Conservation (phyloP, 1,140 invertebrate species). For the Drosophila novamexicana region DNA sequence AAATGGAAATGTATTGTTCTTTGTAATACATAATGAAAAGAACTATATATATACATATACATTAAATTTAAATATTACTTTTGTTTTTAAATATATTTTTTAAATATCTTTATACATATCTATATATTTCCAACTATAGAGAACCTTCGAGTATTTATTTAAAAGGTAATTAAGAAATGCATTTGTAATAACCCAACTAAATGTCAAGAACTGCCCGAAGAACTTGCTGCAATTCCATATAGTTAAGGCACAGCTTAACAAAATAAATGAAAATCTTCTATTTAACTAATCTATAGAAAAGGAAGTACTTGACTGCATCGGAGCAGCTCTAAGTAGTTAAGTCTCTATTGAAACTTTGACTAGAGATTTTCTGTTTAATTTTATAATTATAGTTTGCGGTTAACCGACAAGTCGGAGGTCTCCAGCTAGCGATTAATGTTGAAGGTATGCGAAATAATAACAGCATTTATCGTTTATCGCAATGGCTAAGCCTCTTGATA, state of each 20-base stretch:
- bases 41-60: no score
- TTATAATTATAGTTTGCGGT: conserved; percentile 26
- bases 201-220: no score
- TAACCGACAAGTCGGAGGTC: conserved; percentile 5
- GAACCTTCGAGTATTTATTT: no score
- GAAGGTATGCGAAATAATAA: conserved; percentile 47
- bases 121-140: no score
- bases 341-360: background rate
- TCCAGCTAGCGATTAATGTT: conserved; percentile 10
- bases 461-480: conserved; percentile 30
- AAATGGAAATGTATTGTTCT: background rate
- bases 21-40: no score
- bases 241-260: no score
- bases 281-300: background rate
- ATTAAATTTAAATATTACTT: no score
- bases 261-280: background rate
- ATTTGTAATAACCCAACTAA: no score
- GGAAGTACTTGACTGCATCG: background rate
- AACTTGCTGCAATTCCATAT: no score
- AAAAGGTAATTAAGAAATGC: no score
- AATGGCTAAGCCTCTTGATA: conserved; percentile 10
- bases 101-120: no score
- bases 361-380: conserved; percentile 11
- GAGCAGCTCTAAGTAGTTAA: background rate
- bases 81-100: no score